phyloP scores from a whole-genome alignment of 2,888 invertebrate genomes.

The Netelia inedita region DNA sequence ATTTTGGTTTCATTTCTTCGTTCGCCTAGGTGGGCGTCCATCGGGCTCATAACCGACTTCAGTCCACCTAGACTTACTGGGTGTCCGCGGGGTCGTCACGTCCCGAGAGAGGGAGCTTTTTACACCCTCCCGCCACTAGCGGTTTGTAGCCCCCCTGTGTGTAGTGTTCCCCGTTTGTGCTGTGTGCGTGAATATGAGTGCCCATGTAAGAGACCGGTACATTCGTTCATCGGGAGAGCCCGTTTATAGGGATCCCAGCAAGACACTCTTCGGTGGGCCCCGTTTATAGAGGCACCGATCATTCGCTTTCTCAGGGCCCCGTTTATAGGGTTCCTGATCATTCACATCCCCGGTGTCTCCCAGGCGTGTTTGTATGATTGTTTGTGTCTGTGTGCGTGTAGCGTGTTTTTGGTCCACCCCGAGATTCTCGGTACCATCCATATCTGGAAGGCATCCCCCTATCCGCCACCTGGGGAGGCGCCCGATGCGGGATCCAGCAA shows the following conservation, averaged over 20 bases:
- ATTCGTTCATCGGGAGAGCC: not conserved
- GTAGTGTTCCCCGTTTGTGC: not conserved
- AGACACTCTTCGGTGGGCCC: not conserved
- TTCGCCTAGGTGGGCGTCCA: conserved; percentile 47
- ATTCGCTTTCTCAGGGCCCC: conserved; percentile 15
- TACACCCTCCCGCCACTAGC: conserved; percentile 28
- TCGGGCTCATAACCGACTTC: conserved; percentile 35
- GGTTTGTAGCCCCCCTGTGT: not conserved
- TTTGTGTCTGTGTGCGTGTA: conserved; percentile 22
- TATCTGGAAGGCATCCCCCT: conserved; percentile 18
- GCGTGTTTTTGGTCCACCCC: conserved; percentile 4
- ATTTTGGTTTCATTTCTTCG: not conserved
- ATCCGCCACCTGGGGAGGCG: too few relatives aligned
- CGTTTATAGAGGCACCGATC: conserved; percentile 14
- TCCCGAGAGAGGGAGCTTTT: conserved; percentile 47
- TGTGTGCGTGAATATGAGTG: not conserved
- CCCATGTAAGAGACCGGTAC: not conserved
- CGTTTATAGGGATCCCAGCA: conserved; percentile 12
- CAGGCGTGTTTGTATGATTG: conserved; percentile 10
- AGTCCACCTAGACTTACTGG: conserved; percentile 46
- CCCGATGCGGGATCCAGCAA: too few relatives aligned
- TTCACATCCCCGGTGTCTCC: conserved; percentile 22
- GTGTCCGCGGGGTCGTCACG: conserved; percentile 49
- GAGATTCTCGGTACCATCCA: conserved; percentile 19
- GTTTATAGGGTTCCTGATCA: conserved; percentile 29